Conservation (phyloP, 2,113 vertebrate genomes). For the Catharus minimus region DNA sequence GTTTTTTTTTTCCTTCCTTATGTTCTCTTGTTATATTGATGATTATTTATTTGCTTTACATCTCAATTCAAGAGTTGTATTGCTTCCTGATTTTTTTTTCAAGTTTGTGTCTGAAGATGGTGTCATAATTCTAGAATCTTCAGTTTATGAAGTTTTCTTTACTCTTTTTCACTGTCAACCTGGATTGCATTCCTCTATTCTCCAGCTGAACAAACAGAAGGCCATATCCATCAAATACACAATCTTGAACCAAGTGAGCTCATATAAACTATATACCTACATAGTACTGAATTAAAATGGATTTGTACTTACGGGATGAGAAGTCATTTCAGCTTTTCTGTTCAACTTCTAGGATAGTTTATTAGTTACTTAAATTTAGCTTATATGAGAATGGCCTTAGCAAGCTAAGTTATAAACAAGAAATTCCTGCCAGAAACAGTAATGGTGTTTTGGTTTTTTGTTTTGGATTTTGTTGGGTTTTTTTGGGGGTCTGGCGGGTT, state of each 20-base stretch:
- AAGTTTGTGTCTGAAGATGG: neutral
- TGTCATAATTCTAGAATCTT: neutral
- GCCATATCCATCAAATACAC: constrained; percentile 33
- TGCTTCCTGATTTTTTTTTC: neutral
- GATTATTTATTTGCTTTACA: neutral
- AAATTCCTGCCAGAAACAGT: neutral
- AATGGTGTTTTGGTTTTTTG: neutral
- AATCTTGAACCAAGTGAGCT: neutral
- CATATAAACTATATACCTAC: neutral
- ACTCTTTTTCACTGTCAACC: neutral
- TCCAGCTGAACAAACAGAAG: constrained; percentile 58
- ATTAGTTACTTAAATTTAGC: neutral
- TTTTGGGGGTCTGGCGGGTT: neutral
- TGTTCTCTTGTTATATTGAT: neutral
- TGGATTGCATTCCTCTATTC: neutral
- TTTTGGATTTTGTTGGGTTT: neutral
- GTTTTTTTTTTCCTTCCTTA: neutral
- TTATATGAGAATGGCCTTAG: neutral
- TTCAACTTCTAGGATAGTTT: neutral
- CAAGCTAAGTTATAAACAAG: neutral
- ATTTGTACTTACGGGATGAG: neutral
- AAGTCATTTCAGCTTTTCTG: neutral
- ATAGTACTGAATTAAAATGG: neutral
- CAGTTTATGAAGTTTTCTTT: neutral
- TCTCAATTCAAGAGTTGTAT: neutral